A percentile compares a stretch with the other conserved stretches of the same genome.
Evolutionary conservation across 2,888 invertebrate genomes (phyloP).

Genomic region (Synergus umbraculus): DNA sequence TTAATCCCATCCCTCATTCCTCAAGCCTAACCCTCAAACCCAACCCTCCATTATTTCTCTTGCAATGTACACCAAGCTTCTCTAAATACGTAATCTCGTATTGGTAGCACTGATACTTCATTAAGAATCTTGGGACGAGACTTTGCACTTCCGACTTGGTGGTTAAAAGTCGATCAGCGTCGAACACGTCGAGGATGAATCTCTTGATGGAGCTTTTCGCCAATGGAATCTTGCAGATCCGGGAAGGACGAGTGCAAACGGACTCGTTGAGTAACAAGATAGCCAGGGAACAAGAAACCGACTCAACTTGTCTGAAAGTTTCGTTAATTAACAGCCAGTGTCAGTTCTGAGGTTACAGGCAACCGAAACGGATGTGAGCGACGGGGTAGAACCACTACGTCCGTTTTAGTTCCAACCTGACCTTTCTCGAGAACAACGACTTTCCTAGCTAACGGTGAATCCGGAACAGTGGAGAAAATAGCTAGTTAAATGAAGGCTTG

Average conservation of each 20-base stretch:
- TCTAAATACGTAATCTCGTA: slow-evolving; percentile 19
- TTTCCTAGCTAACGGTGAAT: background rate
- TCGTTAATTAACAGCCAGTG: slow-evolving; percentile 23
- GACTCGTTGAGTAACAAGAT: background rate
- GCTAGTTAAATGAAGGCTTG: background rate
- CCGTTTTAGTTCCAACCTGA: slow-evolving; percentile 3
- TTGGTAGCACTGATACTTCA: background rate
- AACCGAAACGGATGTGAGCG: slow-evolving; percentile 6
- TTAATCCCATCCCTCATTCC: background rate
- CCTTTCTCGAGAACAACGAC: slow-evolving; percentile 5
- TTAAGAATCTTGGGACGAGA: slow-evolving; percentile 27
- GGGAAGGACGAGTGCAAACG: background rate
- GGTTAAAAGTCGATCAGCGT: slow-evolving; percentile 23
- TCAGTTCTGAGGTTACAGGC: slow-evolving; percentile 16
- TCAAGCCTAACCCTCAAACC: background rate
- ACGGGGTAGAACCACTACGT: slow-evolving; percentile 3
- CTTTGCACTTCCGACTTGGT: slow-evolving; percentile 14
- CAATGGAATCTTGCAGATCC: background rate
- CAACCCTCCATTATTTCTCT: background rate
- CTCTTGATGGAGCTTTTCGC: background rate
- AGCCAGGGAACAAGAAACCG: slow-evolving; percentile 1
- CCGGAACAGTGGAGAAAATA: background rate
- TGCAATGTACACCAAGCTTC: slow-evolving; percentile 30
- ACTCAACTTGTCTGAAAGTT: slow-evolving; percentile 4
- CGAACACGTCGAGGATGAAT: background rate